phyloP scores from a whole-genome alignment of 2,888 invertebrate genomes.

The Pseudococcus longispinus region DNA sequence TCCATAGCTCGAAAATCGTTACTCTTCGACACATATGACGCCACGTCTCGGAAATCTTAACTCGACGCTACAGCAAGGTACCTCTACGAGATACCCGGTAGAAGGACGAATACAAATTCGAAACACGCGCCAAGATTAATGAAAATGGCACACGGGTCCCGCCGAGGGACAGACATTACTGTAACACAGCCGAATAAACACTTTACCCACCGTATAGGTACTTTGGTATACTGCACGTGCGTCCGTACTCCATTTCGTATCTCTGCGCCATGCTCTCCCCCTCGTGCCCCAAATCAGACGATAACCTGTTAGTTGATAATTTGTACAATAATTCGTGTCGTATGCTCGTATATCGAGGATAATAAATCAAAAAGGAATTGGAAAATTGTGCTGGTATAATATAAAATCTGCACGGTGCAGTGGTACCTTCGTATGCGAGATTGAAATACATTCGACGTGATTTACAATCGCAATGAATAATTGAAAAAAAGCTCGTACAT shows the following conservation, averaged over 20 bases:
- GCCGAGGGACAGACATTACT: background rate
- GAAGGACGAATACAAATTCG: background rate
- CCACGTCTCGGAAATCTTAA: background rate
- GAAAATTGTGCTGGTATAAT: background rate
- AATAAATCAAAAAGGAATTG: background rate
- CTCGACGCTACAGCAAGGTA: background rate
- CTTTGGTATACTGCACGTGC: background rate
- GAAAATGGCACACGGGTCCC: background rate
- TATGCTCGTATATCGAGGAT: background rate
- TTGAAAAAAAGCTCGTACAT: background rate
- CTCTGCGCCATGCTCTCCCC: background rate
- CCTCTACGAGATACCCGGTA: background rate
- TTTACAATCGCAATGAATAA: background rate
- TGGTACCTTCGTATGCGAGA: background rate
- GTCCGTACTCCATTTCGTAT: background rate
- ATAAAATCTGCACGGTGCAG: background rate
- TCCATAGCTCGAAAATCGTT: background rate
- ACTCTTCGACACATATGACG: background rate
- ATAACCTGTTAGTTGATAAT: background rate
- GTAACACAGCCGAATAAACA: background rate
- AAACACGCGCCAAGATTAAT: slow-evolving; percentile 19
- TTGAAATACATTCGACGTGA: background rate
- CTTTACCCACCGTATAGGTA: background rate
- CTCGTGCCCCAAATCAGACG: background rate
- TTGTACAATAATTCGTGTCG: background rate